Evolutionary conservation across 1,140 invertebrate genomes (phyloP).

Genomic region (Rhyacophila brunnea): DNA sequence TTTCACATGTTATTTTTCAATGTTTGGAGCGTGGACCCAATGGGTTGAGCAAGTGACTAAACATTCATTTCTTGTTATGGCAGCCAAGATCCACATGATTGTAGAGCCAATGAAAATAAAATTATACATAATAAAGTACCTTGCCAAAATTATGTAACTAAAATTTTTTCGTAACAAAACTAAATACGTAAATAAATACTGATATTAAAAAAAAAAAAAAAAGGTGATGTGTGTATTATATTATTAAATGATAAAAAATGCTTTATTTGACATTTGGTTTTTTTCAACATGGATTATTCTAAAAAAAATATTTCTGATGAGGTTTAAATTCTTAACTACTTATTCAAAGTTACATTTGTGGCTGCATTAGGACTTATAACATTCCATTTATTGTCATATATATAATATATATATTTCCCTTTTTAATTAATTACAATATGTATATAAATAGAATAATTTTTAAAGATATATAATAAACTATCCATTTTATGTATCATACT

Average conservation of each 20-base stretch:
- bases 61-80: no score
- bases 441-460: slow-evolving; percentile 30
- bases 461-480: slow-evolving; percentile 33
- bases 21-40: no score
- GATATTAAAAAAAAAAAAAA: not conserved
- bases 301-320: not conserved
- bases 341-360: not conserved
- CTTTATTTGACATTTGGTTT: no score
- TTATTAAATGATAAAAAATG: not conserved
- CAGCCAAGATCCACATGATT: no score
- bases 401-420: slow-evolving; percentile 23
- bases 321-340: not conserved
- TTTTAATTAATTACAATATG: slow-evolving; percentile 18
- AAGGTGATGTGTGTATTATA: not conserved
- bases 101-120: not conserved
- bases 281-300: not conserved
- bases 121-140: not conserved
- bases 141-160: not conserved
- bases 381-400: slow-evolving; percentile 35
- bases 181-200: not conserved
- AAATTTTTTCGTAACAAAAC: not conserved
- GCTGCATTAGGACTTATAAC: not conserved
- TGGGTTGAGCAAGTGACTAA: no score
- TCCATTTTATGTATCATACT: slow-evolving; percentile 26
- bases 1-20: no score